A percentile compares a stretch with the other conserved stretches of the same genome.
Evolutionary conservation across 2,113 vertebrate species (phyloP).

Genomic region (Drymodes brunneopygia): DNA sequence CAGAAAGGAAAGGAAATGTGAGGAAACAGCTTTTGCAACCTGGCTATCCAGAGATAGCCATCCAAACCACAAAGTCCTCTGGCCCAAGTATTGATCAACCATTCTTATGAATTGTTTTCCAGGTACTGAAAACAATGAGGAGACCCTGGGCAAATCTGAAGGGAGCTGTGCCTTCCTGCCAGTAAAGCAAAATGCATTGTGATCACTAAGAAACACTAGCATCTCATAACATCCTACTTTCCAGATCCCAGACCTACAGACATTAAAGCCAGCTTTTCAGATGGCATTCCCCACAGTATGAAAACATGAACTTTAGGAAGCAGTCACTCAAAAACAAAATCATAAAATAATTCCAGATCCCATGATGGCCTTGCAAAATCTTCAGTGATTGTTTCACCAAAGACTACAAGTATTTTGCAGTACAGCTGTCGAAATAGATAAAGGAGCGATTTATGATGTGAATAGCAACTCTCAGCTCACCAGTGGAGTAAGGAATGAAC

Average conservation of each 20-base stretch:
- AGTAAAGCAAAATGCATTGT: background rate
- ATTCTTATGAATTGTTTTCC: background rate
- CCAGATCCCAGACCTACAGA: background rate
- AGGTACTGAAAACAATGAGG: background rate
- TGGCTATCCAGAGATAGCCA: rapidly evolving
- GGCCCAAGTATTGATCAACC: too few species aligned
- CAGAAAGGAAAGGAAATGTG: background rate
- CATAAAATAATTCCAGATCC: slow-evolving; percentile 1
- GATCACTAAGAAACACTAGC: background rate
- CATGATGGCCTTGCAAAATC: slow-evolving; percentile 6
- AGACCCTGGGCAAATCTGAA: background rate
- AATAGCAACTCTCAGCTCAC: background rate
- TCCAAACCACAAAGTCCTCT: background rate
- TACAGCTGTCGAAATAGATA: slow-evolving; percentile 17
- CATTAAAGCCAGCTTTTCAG: background rate
- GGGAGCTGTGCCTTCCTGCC: background rate
- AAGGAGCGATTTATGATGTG: background rate
- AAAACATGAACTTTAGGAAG: slow-evolving; percentile 32
- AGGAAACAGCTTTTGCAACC: background rate
- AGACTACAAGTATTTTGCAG: background rate
- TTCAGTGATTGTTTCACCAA: background rate
- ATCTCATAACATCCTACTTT: background rate
- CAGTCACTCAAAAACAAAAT: slow-evolving; percentile 31
- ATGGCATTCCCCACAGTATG: rapidly evolving
- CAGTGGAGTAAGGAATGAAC: background rate